These are phyloP conservation scores for Drosophila limbata DNA, from an alignment of 2,888 invertebrate genomes.

Conservation along the genomic window DNA sequence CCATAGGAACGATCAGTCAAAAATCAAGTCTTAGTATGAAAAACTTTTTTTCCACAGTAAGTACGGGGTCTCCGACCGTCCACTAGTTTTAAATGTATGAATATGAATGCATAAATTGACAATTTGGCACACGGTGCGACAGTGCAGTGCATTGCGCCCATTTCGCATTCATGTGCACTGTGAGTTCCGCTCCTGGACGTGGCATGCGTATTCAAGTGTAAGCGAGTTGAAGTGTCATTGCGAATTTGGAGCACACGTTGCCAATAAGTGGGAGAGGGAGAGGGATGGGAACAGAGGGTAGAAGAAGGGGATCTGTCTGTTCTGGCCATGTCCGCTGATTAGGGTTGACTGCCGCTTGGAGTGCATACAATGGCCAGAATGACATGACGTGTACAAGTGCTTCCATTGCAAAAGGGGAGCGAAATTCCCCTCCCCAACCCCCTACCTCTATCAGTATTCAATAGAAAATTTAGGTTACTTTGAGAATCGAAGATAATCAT, in stretches of 20 bases:
- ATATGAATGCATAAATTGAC: not conserved
- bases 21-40: too few relatives aligned
- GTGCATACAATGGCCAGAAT: constrained; percentile 64
- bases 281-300: not conserved
- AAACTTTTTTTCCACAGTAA: too few relatives aligned
- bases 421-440: not conserved
- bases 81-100: too few relatives aligned
- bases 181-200: constrained; percentile 65
- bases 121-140: not conserved
- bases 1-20: too few relatives aligned
- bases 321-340: constrained; percentile 67
- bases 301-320: constrained; percentile 5
- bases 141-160: constrained; percentile 30
- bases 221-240: constrained; percentile 77
- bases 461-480: constrained; percentile 57
- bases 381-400: constrained; percentile 79
- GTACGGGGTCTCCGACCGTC: too few relatives aligned
- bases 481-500: constrained; percentile 31
- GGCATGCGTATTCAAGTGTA: constrained; percentile 78
- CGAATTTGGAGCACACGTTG: constrained; percentile 67
- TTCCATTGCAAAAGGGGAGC: constrained; percentile 2
- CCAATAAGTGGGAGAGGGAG: not conserved
- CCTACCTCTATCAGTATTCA: constrained; percentile 9
- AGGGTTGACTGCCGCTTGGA: constrained; percentile 64
- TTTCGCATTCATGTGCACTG: constrained; percentile 66